Conservation (phyloP, 2,888 invertebrate genomes). For the Drosophila kambysellisi region DNA sequence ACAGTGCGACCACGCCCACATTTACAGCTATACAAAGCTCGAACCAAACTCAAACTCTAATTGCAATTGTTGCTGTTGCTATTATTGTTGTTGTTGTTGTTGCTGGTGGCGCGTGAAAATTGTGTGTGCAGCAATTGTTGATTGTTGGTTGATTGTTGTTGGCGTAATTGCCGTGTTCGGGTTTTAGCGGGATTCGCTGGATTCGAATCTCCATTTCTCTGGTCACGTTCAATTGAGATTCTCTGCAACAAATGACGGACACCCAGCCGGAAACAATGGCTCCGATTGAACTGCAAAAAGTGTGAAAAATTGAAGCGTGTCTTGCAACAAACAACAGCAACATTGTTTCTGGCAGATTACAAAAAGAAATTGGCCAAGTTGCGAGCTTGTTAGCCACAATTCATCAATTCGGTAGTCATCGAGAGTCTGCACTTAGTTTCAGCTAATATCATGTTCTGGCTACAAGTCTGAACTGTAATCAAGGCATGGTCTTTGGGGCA, state of each 20-base stretch:
- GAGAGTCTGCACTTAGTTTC: neutral
- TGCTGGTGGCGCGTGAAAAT: conserved; percentile 58
- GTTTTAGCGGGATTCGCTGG: neutral
- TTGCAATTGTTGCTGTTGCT: conserved; percentile 43
- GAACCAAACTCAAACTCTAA: conserved; percentile 31
- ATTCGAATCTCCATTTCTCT: conserved; percentile 2
- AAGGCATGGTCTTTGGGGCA: neutral
- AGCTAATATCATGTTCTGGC: conserved; percentile 8
- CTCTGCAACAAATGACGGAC: conserved; percentile 27
- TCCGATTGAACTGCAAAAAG: conserved; percentile 36
- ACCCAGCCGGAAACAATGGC: conserved; percentile 56
- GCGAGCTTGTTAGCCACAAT: neutral
- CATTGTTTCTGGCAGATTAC: neutral
- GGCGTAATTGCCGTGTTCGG: conserved; percentile 31
- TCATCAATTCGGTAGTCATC: conserved; percentile 11
- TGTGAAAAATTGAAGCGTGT: conserved; percentile 55
- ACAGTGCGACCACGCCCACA: conserved; percentile 57
- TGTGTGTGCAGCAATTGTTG: conserved; percentile 26
- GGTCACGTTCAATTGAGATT: conserved; percentile 68
- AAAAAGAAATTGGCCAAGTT: neutral
- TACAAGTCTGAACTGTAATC: neutral
- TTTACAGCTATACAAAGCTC: conserved; percentile 47
- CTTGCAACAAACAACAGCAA: neutral
- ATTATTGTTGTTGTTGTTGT: conserved; percentile 20
- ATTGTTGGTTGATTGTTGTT: conserved; percentile 27